Evolutionary conservation across 1,140 invertebrate genomes (phyloP), one percentile per base, ranked within the genome.

Genomic region (Drosophila micromelanica): DNA sequence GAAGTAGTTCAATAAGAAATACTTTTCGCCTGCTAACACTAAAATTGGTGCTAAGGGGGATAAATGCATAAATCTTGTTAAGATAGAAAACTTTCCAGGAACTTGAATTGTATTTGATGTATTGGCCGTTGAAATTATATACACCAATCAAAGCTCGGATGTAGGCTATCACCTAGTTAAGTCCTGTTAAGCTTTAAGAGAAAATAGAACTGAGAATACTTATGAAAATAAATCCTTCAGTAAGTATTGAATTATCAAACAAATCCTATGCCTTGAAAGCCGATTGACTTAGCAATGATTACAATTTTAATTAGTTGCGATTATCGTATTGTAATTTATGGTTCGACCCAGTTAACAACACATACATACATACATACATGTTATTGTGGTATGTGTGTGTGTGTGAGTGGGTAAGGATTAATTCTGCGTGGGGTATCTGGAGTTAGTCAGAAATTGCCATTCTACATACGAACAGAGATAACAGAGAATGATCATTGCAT

Each of bases 251-350:
- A 20, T 32, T n/a, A 45, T 20, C 23, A 32, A 45, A 37, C 9
- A 38, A 57, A 17, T 45, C 23, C 45, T 20, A 1, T 45, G 27
- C 27, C 5, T 27, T 9, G 12, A 8, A 13, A n/a, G 23, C n/a
- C n/a, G 27, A 30, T 52, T 52, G 30, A 30, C 30, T n/a, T 20
- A 32, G 13, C 42, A 71, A 42, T 54, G 46, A 52, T 68, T 60
- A 17, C 43, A 46, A 52, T 59, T 59, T 67, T 72, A 67, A 72
- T 67, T 67, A 49, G 69, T 46, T 72, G 62, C 45, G 46, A 51
- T 51, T 65, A 40, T 49, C n/a, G 27, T 13, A n/a, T 15, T 49
- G n/a, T 23, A 57, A 43, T 57, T 70, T 55, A 63, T 69, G 57
- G 4, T 9, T 42, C 45, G 30, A 32, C 59, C 17, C 27, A 59